These are phyloP conservation scores for Notodonta dromedarius DNA, from an alignment of 2,888 invertebrate species.

Conservation along the genomic window DNA sequence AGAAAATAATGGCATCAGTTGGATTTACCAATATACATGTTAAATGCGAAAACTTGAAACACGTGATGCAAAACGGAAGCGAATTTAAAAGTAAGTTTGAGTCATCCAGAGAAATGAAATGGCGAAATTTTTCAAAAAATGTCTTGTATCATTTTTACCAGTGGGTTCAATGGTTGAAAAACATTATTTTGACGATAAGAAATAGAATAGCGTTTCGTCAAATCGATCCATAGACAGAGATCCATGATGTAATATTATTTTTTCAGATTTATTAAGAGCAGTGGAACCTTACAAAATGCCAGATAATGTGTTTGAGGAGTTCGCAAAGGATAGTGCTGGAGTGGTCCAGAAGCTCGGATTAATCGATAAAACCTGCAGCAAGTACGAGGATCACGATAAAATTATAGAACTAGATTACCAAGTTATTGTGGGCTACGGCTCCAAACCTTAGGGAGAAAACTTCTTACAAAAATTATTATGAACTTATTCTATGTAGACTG, in stretches of 20 bases:
- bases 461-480: too few relatives aligned
- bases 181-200: too few relatives aligned
- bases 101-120: too few relatives aligned
- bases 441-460: neutral
- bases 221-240: too few relatives aligned
- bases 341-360: neutral
- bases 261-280: neutral
- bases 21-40: neutral
- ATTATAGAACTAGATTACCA: neutral
- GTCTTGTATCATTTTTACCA: too few relatives aligned
- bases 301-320: slow-evolving; percentile 1
- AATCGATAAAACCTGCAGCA: neutral
- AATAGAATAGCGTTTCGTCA: too few relatives aligned
- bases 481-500: too few relatives aligned
- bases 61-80: neutral
- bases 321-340: neutral
- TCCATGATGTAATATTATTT: too few relatives aligned
- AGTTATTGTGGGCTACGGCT: neutral
- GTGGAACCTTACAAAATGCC: neutral
- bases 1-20: neutral
- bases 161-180: too few relatives aligned
- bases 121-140: too few relatives aligned
- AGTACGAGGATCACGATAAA: neutral
- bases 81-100: slow-evolving; percentile 5
- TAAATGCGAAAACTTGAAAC: neutral